Percentiles rank a stretch among this genome's conserved stretches.
Evolutionary conservation across 2,888 invertebrate species (phyloP).

Genomic region (Entomobrya proxima): DNA sequence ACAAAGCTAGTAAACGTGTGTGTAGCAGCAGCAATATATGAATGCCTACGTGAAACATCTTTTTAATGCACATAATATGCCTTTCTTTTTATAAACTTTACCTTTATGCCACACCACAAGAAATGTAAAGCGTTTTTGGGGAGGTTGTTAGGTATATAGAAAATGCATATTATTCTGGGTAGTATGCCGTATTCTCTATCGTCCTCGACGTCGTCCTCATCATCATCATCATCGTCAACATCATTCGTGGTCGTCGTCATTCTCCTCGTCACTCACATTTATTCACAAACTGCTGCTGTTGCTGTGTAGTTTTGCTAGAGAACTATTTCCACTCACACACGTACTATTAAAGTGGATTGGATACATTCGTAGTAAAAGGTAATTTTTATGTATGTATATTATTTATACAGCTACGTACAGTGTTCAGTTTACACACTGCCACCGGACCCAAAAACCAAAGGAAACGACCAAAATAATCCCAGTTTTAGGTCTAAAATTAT

Average conservation of each 20-base stretch:
- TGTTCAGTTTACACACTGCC: constrained; percentile 15
- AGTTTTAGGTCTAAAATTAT: not conserved
- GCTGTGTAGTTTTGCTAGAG: no score
- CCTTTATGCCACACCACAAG: not conserved
- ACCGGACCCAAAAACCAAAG: not conserved
- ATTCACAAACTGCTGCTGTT: not conserved
- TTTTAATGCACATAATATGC: no score
- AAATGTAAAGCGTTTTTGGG: not conserved
- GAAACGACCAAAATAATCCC: constrained; percentile 2
- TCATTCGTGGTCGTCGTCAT: not conserved
- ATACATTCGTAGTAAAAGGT: no score
- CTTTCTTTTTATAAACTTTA: not conserved
- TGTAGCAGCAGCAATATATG: no score
- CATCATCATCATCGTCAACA: not conserved
- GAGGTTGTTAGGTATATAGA: not conserved
- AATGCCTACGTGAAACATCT: no score
- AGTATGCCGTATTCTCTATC: constrained; percentile 22
- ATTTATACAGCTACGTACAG: not conserved
- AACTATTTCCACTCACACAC: no score
- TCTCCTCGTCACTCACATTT: not conserved
- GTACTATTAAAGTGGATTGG: not conserved
- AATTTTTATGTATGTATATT: not conserved
- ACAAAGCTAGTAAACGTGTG: no score
- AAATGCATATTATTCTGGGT: not conserved
- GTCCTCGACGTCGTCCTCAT: constrained; percentile 53